phyloP scores from a whole-genome alignment of 1,140 invertebrate species.

The Phthorimaea operculella region DNA sequence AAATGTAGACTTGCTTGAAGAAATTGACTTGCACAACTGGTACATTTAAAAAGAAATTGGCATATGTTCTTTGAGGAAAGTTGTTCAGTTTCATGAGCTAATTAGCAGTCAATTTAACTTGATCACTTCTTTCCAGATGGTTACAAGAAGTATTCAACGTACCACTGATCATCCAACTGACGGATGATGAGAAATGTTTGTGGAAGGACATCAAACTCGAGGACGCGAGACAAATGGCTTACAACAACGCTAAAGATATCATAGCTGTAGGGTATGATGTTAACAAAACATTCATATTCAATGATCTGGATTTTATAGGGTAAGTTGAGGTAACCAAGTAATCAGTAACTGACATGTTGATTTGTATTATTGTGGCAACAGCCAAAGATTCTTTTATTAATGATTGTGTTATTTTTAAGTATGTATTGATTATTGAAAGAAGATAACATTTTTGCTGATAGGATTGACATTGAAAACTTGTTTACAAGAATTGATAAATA shows the following conservation, averaged over 20 bases:
- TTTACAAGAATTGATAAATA: no score
- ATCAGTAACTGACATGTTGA: slow-evolving; percentile 4
- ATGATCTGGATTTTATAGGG: slow-evolving; percentile 95
- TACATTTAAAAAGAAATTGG: no score
- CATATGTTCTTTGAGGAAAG: no score
- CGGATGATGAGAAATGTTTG: slow-evolving; percentile 98
- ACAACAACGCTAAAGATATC: slow-evolving; percentile 97
- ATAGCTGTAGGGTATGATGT: slow-evolving; percentile 97
- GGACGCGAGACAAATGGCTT: slow-evolving; percentile 85
- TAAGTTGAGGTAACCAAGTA: slow-evolving; percentile 64
- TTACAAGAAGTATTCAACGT: slow-evolving; percentile 98
- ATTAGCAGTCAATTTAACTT: no score
- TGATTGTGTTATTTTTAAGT: no score
- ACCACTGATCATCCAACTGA: slow-evolving; percentile 95
- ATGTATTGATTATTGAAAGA: no score
- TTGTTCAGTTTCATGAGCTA: no score
- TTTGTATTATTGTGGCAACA: no score
- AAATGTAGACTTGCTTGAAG: no score
- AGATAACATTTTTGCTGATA: no score
- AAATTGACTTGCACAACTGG: no score
- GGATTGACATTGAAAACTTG: no score
- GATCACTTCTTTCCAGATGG: slow-evolving; percentile 76
- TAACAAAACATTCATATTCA: slow-evolving; percentile 98
- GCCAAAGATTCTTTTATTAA: neutral
- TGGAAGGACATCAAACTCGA: slow-evolving; percentile 97